These are phyloP conservation scores for Allolobophora icterica DNA, from an alignment of 2,888 invertebrate species.

Conservation along the genomic window DNA sequence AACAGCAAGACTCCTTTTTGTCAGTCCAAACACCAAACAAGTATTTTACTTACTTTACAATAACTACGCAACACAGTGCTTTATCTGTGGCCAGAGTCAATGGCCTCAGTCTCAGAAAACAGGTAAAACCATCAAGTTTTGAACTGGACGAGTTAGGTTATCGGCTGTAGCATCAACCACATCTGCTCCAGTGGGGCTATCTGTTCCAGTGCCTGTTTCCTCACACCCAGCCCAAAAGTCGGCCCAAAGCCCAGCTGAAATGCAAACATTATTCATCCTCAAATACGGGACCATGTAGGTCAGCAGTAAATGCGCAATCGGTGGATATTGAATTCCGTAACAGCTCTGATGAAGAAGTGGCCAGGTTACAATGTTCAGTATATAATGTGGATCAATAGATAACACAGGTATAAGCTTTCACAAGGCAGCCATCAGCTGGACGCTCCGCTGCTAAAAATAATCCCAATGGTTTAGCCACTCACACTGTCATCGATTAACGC, in stretches of 20 bases:
- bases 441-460: not conserved
- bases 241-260: not conserved
- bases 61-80: not conserved
- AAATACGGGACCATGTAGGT: not conserved
- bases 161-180: not conserved
- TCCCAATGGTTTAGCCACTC: not conserved
- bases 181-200: not conserved
- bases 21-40: not conserved
- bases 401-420: conserved; percentile 10
- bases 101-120: not conserved
- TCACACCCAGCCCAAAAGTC: not conserved
- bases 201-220: not conserved
- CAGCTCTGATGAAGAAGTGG: not conserved
- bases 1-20: not conserved
- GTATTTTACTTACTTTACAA: not conserved
- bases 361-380: not conserved
- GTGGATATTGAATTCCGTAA: not conserved
- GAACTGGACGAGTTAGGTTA: not conserved
- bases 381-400: not conserved
- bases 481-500: not conserved
- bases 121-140: not conserved
- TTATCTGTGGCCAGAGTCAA: no score
- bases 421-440: not conserved
- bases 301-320: not conserved
- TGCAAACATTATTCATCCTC: conserved; percentile 11